Base-by-base conservation (phyloP, 64 coral and sea anemone genomes). In the Trachythela sp. region DNA sequence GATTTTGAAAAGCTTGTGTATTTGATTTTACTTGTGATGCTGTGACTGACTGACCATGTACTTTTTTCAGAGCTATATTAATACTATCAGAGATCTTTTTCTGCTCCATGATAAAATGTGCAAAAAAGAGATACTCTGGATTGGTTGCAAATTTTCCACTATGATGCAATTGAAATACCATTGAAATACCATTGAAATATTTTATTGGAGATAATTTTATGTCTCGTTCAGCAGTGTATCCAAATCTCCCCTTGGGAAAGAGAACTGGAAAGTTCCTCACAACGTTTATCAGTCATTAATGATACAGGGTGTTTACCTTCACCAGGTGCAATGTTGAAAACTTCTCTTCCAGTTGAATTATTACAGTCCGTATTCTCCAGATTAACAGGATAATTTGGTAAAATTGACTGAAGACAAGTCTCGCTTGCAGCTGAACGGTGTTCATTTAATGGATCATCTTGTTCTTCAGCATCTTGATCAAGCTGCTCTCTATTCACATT, bases 381-480 rank as follows among this genome's bases (percentile, higher is more conserved):
- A 45, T 45, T 45, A 45, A 45, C 4, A 22, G 30, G 59, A 68
- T 54, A 54, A 54, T 54, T 54, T 10, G 51, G 51, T 54, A 54
- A 22, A 9, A 54, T 18, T 10, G 9, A 9, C 22, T 54, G 59
- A 22, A 68, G 30, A 68, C 59, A 68, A n/a, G 59, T 68, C 18
- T 68, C 59, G 30, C 30, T 68, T n/a, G 59, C 20, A n/a, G 59
- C 20, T 68, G 20, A 31, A 22, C 59, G 59, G 30, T 68, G 18
- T 68, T 68, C 20, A 68, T 68, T 68, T 68, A 68, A 68, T 68
- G 59, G 59, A 31, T 68, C 59, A 68, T 68, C 59, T 68, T 68
- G 59, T 68, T 68, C 59, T 68, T 68, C 59, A n/a, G 59, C 59
- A 68, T 68, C 59, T n/a, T 68, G 20, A 68, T 68, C 59, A 68